Conservation (phyloP, 1,140 invertebrate species). For the Latrodectus geometricus region DNA sequence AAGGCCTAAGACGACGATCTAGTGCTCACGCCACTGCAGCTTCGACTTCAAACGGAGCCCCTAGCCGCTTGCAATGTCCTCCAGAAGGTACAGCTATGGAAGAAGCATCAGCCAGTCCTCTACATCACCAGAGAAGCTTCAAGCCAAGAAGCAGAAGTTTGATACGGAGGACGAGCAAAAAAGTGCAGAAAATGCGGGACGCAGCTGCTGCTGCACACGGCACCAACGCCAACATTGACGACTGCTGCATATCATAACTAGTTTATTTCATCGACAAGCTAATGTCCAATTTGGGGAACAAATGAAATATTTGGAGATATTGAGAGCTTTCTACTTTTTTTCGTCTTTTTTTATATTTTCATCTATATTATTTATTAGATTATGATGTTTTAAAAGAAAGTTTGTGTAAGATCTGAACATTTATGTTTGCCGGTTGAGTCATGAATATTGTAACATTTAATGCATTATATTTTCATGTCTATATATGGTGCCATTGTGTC, state of each 20-base stretch:
- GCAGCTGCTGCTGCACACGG: conserved; percentile 33
- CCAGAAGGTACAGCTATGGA: conserved; percentile 67
- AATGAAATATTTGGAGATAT: background rate
- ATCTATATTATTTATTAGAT: background rate
- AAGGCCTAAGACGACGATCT: conserved; percentile 77
- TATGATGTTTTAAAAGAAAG: no score
- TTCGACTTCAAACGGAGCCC: conserved; percentile 64
- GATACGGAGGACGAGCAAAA: conserved; percentile 81
- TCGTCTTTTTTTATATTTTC: background rate
- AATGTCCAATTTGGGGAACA: background rate
- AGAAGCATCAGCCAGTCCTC: conserved; percentile 64
- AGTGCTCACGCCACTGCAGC: conserved; percentile 76
- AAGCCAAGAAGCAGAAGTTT: conserved; percentile 81
- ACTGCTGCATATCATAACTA: conserved; percentile 54
- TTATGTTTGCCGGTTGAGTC: background rate
- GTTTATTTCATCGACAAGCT: background rate
- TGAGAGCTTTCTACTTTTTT: background rate
- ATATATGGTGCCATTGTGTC: background rate
- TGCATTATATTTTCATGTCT: background rate
- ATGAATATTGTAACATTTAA: background rate
- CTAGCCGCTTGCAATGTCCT: conserved; percentile 25
- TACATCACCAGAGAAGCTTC: conserved; percentile 65
- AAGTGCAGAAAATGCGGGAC: conserved; percentile 73
- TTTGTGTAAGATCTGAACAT: background rate
- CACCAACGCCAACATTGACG: conserved; percentile 52